phyloP scores from a whole-genome alignment of 1,140 invertebrate species.

The Maniola jurtina region DNA sequence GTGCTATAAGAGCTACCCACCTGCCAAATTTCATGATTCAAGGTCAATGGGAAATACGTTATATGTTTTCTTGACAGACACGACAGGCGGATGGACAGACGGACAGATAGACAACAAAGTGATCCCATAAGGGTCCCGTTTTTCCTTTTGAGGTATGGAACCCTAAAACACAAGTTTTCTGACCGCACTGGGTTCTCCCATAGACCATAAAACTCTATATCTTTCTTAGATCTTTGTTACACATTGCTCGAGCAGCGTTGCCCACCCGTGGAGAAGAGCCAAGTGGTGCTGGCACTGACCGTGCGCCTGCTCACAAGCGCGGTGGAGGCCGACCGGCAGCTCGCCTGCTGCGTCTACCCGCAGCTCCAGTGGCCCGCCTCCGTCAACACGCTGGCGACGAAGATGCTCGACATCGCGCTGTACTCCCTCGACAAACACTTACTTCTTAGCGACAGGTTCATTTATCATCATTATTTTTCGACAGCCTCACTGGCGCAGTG shows the following conservation, averaged over 20 bases:
- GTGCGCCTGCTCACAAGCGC: constrained; percentile 49
- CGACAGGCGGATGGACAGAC: too few relatives aligned
- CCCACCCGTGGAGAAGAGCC: constrained; percentile 53
- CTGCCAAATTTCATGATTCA: too few relatives aligned
- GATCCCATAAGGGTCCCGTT: too few relatives aligned
- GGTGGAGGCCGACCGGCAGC: constrained; percentile 13
- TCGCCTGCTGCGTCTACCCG: constrained; percentile 54
- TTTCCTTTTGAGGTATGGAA: too few relatives aligned
- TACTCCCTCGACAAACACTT: constrained; percentile 47
- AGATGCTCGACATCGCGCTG: constrained; percentile 45
- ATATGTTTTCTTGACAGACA: too few relatives aligned
- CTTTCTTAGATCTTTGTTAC: constrained; percentile 44
- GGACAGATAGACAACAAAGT: too few relatives aligned
- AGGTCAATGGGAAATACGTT: too few relatives aligned
- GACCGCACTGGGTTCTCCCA: too few relatives aligned
- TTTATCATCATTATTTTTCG: neutral
- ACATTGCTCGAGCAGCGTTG: constrained; percentile 45
- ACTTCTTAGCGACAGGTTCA: constrained; percentile 53
- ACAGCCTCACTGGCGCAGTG: too few relatives aligned
- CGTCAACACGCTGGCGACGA: constrained; percentile 34
- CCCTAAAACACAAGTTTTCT: too few relatives aligned
- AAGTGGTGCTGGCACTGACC: constrained; percentile 46
- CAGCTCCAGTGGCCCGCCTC: constrained; percentile 49
- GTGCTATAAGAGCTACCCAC: too few relatives aligned
- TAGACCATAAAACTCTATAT: neutral